Evolutionary conservation across 1,140 invertebrate genomes (phyloP).

Genomic region (Drosophila subobscura): DNA sequence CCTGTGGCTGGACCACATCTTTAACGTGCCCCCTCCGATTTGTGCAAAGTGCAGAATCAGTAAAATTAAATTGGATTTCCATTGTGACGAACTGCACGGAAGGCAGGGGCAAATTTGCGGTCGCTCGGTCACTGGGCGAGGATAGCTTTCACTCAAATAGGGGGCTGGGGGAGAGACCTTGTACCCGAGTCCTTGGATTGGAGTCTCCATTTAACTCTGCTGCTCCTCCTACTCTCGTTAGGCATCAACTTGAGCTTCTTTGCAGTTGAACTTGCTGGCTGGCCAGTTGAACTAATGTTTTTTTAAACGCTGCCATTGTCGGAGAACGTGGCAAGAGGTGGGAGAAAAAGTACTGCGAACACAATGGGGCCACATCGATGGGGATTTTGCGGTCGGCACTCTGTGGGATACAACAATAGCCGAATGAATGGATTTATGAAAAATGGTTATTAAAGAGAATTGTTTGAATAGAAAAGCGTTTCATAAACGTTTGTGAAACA

Average conservation of each 20-base stretch:
- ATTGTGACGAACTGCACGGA: constrained; percentile 77
- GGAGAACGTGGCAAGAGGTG: neutral
- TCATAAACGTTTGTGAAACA: neutral
- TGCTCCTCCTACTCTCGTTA: neutral
- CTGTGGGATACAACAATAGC: constrained; percentile 38
- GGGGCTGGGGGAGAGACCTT: neutral
- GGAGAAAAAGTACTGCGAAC: neutral
- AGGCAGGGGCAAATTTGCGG: constrained; percentile 41
- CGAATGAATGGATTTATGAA: constrained; percentile 10
- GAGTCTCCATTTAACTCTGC: neutral
- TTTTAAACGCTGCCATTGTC: constrained; percentile 65
- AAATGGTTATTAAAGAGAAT: constrained; percentile 11
- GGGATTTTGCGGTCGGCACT: constrained; percentile 41
- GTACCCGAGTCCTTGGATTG: constrained; percentile 5
- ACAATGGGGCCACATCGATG: constrained; percentile 37
- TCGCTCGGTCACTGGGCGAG: constrained; percentile 31
- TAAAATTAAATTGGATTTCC: constrained; percentile 81
- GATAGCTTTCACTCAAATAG: constrained; percentile 46
- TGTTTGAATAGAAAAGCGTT: neutral
- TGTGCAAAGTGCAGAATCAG: constrained; percentile 77
- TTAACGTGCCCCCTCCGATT: constrained; percentile 68
- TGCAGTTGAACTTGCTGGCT: constrained; percentile 33
- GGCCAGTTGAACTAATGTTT: constrained; percentile 66
- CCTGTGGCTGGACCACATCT: constrained; percentile 45
- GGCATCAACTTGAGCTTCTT: constrained; percentile 50